Conservation (phyloP, 37 sponge, comb jelly and placozoan species). For the Agelas oroides region DNA sequence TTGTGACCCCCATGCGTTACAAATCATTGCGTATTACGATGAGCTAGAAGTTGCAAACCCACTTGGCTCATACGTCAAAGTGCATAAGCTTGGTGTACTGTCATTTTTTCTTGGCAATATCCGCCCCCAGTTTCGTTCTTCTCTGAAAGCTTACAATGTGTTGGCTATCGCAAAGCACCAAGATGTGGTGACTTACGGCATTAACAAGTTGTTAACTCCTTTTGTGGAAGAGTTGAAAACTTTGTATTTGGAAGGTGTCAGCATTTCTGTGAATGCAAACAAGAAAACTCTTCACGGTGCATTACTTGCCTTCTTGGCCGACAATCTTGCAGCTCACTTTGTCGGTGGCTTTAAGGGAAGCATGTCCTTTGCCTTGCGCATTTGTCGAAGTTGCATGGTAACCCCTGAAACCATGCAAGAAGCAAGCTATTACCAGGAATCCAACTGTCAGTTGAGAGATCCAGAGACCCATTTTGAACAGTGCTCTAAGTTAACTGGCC, state of each 20-base stretch:
- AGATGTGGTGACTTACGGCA: slow-evolving; percentile 32
- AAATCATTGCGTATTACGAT: slow-evolving; percentile 59
- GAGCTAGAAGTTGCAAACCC: slow-evolving; percentile 63
- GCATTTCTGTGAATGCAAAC: background rate
- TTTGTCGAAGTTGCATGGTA: slow-evolving; percentile 15
- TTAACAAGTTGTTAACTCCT: slow-evolving; percentile 32
- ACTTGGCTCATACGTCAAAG: slow-evolving; percentile 32
- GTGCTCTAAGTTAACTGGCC: background rate
- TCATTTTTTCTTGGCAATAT: slow-evolving; percentile 46
- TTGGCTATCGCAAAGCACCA: slow-evolving; percentile 39
- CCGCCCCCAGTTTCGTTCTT: slow-evolving; percentile 37
- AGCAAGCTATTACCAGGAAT: background rate
- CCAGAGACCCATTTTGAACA: background rate
- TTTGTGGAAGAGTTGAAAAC: slow-evolving; percentile 53
- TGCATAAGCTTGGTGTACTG: slow-evolving; percentile 46
- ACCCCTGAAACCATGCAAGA: background rate
- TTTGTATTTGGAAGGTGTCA: too few species aligned
- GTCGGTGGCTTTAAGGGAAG: slow-evolving; percentile 17
- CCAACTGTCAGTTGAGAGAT: background rate
- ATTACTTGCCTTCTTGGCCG: slow-evolving; percentile 23
- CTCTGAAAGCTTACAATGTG: slow-evolving; percentile 26
- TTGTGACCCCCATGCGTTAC: slow-evolving; percentile 27
- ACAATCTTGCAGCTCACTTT: slow-evolving; percentile 30
- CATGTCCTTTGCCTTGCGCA: slow-evolving; percentile 26
- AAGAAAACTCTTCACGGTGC: slow-evolving; percentile 22